These are phyloP conservation scores for Anabacerthia variegaticeps DNA, from an alignment of 2,797 vertebrate genomes.

Conservation along the genomic window DNA sequence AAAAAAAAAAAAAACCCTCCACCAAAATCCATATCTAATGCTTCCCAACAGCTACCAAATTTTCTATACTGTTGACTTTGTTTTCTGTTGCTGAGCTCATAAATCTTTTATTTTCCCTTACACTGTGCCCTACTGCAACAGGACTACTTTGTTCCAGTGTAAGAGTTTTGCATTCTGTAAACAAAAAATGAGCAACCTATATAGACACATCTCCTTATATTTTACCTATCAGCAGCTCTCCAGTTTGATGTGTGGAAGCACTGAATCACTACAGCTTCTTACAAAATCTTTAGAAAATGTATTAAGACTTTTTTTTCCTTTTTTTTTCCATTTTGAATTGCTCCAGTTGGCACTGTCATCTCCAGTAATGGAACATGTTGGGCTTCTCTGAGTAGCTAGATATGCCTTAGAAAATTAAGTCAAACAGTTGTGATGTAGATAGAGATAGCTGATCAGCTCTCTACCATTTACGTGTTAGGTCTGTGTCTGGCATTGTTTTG, in stretches of 20 bases:
- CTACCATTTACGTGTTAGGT: not conserved
- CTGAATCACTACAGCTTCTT: not conserved
- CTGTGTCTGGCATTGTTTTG: not conserved
- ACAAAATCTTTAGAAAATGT: not conserved
- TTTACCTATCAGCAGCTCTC: not conserved
- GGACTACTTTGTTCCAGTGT: not conserved
- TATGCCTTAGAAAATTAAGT: not conserved
- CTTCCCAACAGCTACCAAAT: not conserved
- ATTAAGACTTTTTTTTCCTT: not conserved
- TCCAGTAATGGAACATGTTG: not conserved
- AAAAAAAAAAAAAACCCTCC: not conserved
- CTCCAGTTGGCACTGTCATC: not conserved
- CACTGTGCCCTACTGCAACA: not conserved
- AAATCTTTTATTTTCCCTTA: not conserved
- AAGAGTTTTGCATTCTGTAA: not conserved
- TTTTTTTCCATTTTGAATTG: not conserved
- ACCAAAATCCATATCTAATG: not conserved
- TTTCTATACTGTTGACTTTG: not conserved
- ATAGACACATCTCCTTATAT: not conserved
- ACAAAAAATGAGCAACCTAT: rapidly evolving
- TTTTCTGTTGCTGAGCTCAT: not conserved
- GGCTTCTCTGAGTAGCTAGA: not conserved
- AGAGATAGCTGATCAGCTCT: not conserved
- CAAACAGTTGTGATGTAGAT: not conserved
- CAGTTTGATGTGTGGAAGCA: not conserved